Conservation (phyloP, 2,797 vertebrate genomes). For the Synanceia verrucosa region DNA sequence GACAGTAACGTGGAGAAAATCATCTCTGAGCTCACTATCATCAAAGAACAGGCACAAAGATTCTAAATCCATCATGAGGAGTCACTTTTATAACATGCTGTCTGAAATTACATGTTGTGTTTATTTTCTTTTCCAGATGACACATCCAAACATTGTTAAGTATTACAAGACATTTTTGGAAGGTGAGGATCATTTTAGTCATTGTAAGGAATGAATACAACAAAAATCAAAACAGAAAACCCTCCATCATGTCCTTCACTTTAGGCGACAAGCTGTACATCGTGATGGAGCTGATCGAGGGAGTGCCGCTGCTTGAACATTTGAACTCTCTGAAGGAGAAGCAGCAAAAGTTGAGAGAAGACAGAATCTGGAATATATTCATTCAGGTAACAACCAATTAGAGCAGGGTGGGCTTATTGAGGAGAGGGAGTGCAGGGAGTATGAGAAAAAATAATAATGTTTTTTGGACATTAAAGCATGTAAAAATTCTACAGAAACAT, state of each 20-base stretch:
- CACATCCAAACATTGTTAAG: conserved; percentile 90
- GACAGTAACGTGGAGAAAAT: conserved; percentile 90
- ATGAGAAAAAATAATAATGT: no score
- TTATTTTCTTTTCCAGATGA: conserved; percentile 82
- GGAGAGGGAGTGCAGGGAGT: no score
- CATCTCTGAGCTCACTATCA: conserved; percentile 90
- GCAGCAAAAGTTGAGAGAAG: conserved; percentile 86
- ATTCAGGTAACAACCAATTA: conserved; percentile 83
- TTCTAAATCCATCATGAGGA: not conserved
- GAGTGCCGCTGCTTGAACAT: conserved; percentile 86
- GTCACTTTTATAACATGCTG: not conserved
- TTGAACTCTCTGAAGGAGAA: conserved; percentile 91
- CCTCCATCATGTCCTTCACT: accelerated
- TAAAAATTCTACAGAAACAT: no score
- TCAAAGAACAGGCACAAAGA: conserved; percentile 87
- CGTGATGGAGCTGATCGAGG: conserved; percentile 93
- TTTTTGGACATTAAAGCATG: no score
- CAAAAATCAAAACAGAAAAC: not conserved
- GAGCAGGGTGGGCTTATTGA: no score
- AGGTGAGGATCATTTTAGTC: conserved; percentile 78
- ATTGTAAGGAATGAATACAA: not conserved
- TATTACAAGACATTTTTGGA: conserved; percentile 95
- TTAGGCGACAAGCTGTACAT: conserved; percentile 89
- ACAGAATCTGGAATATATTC: conserved; percentile 92
- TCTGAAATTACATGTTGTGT: not conserved